Evolutionary conservation across 1,140 invertebrate genomes (phyloP).

Genomic region (Pseudoatta argentina): DNA sequence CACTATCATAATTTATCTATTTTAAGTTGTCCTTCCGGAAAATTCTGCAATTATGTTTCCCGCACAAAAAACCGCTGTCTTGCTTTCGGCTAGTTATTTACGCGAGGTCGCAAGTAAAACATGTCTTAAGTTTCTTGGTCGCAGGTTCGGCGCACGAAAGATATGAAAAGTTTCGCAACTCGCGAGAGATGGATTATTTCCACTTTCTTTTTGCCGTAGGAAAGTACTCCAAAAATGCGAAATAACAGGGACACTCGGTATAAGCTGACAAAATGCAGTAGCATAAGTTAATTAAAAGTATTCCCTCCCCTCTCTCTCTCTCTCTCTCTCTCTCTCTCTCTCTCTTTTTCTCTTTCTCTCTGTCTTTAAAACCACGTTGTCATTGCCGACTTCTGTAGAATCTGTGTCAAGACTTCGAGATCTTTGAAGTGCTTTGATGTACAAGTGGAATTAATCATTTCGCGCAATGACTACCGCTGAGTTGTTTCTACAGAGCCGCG

Average conservation of each 20-base stretch:
- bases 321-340: not conserved
- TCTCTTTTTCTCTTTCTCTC: too few species aligned
- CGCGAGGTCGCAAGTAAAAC: constrained; percentile 33
- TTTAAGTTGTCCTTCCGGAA: not conserved
- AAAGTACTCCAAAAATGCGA: not conserved
- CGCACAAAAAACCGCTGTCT: constrained; percentile 29
- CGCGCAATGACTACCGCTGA: not conserved
- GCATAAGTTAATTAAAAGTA: constrained; percentile 41
- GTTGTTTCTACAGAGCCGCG: not conserved
- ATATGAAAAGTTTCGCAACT: constrained; percentile 26
- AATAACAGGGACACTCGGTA: constrained; percentile 6
- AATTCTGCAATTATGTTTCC: constrained; percentile 25
- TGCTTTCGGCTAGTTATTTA: constrained; percentile 37
- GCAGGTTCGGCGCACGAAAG: constrained; percentile 6
- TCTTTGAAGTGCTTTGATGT: not conserved
- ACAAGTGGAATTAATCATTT: constrained; percentile 38
- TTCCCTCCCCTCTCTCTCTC: not conserved
- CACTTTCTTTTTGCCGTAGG: too few species aligned
- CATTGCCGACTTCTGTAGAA: not conserved
- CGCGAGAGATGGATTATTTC: not conserved
- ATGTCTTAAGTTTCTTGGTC: constrained; percentile 9
- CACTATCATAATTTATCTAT: not conserved
- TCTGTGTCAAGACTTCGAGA: constrained; percentile 16
- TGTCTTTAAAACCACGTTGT: not conserved
- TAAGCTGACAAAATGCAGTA: not conserved